These are phyloP conservation scores for Melieria picta DNA, from an alignment of 2,888 invertebrate genomes.

Conservation along the genomic window DNA sequence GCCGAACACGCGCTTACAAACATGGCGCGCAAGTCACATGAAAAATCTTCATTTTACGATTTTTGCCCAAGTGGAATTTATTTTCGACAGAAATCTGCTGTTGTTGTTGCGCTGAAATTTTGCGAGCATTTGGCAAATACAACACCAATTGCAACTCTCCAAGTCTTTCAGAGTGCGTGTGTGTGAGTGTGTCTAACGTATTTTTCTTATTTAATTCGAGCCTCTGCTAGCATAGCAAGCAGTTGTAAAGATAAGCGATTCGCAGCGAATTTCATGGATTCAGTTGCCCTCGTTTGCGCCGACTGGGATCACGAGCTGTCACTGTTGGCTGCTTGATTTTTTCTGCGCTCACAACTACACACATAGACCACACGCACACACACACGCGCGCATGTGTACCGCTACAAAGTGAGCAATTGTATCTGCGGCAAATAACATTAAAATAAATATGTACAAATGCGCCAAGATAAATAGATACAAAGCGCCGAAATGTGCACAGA, in stretches of 20 bases:
- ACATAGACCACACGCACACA: constrained; percentile 27
- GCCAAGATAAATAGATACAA: constrained; percentile 21
- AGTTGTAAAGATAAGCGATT: constrained; percentile 32
- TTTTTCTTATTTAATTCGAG: no score
- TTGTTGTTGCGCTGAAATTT: no score
- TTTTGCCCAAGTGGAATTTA: constrained; percentile 28
- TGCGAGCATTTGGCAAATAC: no score
- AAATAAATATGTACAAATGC: neutral
- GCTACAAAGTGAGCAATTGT: constrained; percentile 54
- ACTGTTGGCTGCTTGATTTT: constrained; percentile 29
- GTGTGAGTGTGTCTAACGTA: no score
- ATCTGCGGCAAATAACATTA: constrained; percentile 51
- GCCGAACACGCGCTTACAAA: no score
- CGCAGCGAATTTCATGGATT: constrained; percentile 51
- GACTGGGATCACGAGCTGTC: constrained; percentile 51
- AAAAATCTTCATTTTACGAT: constrained; percentile 60
- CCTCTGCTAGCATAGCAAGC: neutral
- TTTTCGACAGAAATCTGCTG: no score
- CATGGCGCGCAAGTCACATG: constrained; percentile 51
- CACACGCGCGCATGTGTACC: constrained; percentile 7
- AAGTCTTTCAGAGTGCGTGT: no score
- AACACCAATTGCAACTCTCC: no score
- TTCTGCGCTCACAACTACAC: constrained; percentile 31
- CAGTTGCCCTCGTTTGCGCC: constrained; percentile 50
- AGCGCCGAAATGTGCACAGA: constrained; percentile 16